Evolutionary conservation across 2,113 vertebrate species (phyloP), one percentile per base, ranked within the genome.

Genomic region (Anthoscopus minutus): DNA sequence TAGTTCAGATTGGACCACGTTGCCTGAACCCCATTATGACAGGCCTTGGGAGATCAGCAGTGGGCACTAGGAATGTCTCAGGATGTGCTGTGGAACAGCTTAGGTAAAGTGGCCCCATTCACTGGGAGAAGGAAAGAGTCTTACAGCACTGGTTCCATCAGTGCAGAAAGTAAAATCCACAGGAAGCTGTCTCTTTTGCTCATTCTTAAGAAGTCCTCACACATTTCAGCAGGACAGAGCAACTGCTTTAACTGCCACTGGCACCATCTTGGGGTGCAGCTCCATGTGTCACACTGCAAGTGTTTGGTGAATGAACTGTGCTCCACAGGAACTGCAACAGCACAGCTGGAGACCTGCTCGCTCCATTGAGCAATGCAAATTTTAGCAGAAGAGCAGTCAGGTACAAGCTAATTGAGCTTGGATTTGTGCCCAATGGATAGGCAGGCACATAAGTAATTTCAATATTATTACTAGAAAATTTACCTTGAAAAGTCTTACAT

Each of bases 281-380:
- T 44, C 35, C 71, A 50, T 3, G 2, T 12, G 48, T 22, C 51
- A 25, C 28, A 17, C 14, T 25, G 8, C 23, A n/a, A 35, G 44
- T 1, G 6, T 25, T 24, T 6, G 2, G 6, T 10, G 74, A 40
- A 10, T 42, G 6, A 38, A 50, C 23, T 22, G 0, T 6, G 4
- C 11, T 11, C 21, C 1, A 7, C 0, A 62, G 30, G 18, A 91
- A 37, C 50, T 0, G 3, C 76, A 31, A 1, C 0, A 51, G 40
- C 56, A 50, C 58, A 54, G 86, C 42, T 77, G 72, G 45, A 76
- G 67, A 71, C 19, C 35, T 27, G 31, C 57, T 64, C 10, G 1
- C 53, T 48, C 25, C 19, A 9, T 2, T 33, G 58, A 86, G 53
- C 24, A 60, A 47, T 6, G 33, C 11, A 42, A 38, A 22, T 22